Evolutionary conservation across 2,113 vertebrate genomes (phyloP), one percentile per base, ranked within the genome.

Genomic region (Anarhynchus alexandrinus): DNA sequence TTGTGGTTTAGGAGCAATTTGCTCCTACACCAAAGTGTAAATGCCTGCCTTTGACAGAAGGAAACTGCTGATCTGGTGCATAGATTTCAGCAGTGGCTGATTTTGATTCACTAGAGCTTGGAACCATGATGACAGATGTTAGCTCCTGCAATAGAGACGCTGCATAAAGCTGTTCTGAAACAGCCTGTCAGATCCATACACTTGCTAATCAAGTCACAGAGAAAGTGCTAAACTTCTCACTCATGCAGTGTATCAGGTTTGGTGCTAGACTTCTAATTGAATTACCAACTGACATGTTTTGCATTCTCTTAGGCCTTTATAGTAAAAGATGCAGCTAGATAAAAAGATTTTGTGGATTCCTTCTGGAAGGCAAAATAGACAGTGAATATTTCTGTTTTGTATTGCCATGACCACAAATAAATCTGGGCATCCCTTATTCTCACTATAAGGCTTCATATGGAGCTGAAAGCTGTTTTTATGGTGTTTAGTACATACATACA

Each of bases 211-310:
- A 55, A 92, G 69, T 30, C 78, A 70, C 40, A 85, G 82, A 26
- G 69, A 90, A 91, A 90, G 91, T 71, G 58, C 43, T 17, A 36
- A 79, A 51, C 57, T 80, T 83, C 64, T 85, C 64, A 64, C 70
- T 93, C 23, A 34, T 17, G 0, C 82, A 52, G 66, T 38, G 19
- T 58, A 36, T n/a, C 22, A 55, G 57, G 29, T 69, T 81, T 54
- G 82, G 82, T 90, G 96, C 69, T 96, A 97, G 97, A 97, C 97
- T 76, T 70, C 73, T 82, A 88, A 96, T 7, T 88, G 62, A 76
- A 92, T 45, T 36, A 55, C 43, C 8, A 12, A 40, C 19, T 42
- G 61, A 69, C 66, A 62, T 92, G 83, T 94, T 87, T 93, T 40
- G 29, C 78, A 86, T 90, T 94, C 84, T 94, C 30, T 66, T 70